Evolutionary conservation across 2,113 vertebrate species (phyloP).

Genomic region (Pycnonotus jocosus): DNA sequence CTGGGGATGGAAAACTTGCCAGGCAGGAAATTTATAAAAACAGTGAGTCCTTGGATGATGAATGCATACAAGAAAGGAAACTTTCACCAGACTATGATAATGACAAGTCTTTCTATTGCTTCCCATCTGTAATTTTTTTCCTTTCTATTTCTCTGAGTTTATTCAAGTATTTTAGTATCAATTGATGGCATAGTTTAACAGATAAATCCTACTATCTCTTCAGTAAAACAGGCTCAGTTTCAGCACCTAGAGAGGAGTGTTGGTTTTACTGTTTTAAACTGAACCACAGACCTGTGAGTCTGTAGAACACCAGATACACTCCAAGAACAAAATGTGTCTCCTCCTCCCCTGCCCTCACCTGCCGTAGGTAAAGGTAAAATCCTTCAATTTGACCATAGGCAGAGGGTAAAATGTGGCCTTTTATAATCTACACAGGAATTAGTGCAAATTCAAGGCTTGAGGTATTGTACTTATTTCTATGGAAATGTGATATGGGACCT

Average conservation of each 20-base stretch:
- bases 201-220: neutral
- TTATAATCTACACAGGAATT: neutral
- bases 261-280: neutral
- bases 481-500: neutral
- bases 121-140: neutral
- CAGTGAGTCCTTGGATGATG: neutral
- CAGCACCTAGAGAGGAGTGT: neutral
- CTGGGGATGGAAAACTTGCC: constrained; percentile 47
- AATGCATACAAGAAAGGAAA: constrained; percentile 24
- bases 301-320: neutral
- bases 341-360: neutral
- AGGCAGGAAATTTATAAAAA: constrained; percentile 47
- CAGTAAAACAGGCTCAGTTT: neutral
- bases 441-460: neutral
- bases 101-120: neutral
- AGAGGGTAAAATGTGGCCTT: neutral
- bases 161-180: neutral
- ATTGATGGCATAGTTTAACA: neutral
- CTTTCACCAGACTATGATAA: neutral
- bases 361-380: neutral
- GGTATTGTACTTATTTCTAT: neutral
- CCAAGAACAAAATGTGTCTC: neutral
- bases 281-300: neutral
- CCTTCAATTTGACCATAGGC: neutral
- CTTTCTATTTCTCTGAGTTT: neutral